phyloP scores from a whole-genome alignment of 2,113 vertebrate species.

The Rhodinocichla rosea region DNA sequence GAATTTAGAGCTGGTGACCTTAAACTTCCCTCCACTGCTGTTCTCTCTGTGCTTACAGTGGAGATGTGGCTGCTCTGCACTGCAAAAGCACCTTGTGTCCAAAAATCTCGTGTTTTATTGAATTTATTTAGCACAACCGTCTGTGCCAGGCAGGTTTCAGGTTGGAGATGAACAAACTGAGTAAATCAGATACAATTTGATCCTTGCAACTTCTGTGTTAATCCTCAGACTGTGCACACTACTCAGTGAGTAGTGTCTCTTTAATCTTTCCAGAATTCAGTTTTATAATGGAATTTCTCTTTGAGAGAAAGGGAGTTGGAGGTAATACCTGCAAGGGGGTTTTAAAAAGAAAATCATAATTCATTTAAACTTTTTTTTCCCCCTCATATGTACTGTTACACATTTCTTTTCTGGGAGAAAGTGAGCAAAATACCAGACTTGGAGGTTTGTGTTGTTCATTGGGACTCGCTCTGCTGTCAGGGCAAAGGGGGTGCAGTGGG shows the following conservation, averaged over 20 bases:
- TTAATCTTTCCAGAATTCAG: not conserved
- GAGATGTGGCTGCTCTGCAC: not conserved
- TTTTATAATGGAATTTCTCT: not conserved
- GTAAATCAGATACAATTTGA: not conserved
- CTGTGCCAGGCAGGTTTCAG: not conserved
- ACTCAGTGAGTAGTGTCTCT: not conserved
- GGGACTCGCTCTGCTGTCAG: not conserved
- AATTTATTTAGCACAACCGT: not conserved
- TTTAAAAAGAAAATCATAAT: not conserved
- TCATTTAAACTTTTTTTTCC: not conserved
- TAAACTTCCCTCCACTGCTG: not conserved
- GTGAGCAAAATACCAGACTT: not conserved
- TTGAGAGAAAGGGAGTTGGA: not conserved
- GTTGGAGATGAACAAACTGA: not conserved
- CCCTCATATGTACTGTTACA: fast-evolving
- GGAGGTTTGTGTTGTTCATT: fast-evolving
- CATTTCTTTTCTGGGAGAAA: not conserved
- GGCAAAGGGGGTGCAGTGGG: not conserved
- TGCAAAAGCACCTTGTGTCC: not conserved
- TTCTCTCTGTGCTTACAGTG: not conserved
- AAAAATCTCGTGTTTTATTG: not conserved
- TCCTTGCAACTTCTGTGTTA: not conserved
- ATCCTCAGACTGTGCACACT: not conserved
- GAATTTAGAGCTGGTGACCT: not conserved
- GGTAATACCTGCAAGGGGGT: not conserved